These are phyloP conservation scores for Scrobipalpa atriplicella DNA, from an alignment of 2,888 invertebrate genomes.

Conservation along the genomic window DNA sequence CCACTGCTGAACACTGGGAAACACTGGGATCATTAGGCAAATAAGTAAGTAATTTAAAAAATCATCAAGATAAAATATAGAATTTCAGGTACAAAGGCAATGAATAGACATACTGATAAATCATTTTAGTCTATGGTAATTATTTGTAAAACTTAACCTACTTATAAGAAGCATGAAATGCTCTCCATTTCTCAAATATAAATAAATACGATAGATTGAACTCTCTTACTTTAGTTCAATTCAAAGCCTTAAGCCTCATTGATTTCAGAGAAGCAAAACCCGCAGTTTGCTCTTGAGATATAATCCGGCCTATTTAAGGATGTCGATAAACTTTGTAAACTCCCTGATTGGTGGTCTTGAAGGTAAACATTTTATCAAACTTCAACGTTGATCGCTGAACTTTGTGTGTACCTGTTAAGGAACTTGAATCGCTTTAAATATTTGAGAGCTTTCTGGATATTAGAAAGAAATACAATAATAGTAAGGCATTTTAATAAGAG, in stretches of 20 bases:
- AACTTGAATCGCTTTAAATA: background rate
- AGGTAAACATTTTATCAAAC: constrained; percentile 13
- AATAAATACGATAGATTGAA: background rate
- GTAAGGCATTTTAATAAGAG: too few species aligned
- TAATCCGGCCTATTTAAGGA: constrained; percentile 21
- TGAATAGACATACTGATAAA: too few species aligned
- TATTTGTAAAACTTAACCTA: background rate
- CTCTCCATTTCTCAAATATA: too few species aligned
- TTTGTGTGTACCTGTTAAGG: constrained; percentile 11
- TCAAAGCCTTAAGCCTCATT: background rate
- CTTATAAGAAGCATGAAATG: background rate
- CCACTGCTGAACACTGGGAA: too few species aligned
- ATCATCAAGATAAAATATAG: too few species aligned
- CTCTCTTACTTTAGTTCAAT: background rate
- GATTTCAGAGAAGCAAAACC: background rate
- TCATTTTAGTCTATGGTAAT: too few species aligned
- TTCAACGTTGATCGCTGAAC: constrained; percentile 4
- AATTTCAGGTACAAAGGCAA: too few species aligned
- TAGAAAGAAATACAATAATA: background rate
- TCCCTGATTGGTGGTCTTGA: constrained; percentile 14
- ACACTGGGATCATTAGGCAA: too few species aligned
- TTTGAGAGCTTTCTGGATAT: background rate
- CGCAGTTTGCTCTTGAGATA: constrained; percentile 7
- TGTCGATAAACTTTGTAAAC: constrained; percentile 20
- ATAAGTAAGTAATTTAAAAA: too few species aligned